Evolutionary conservation across 2,797 vertebrate species (phyloP), one percentile per base, ranked within the genome.

Genomic region (Myiotriccus ornatus): DNA sequence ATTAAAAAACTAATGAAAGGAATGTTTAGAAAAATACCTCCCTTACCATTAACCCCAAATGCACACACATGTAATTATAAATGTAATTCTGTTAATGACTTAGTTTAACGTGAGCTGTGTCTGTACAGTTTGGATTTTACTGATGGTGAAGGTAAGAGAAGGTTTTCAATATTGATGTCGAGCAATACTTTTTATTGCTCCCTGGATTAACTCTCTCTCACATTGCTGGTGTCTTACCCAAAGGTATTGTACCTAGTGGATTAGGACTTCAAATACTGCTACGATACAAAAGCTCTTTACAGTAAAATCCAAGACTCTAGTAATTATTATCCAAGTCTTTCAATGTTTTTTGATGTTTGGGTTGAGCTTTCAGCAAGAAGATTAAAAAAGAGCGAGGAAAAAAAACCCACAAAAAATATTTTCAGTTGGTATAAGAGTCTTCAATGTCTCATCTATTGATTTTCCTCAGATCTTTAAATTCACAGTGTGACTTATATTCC

Each of bases 401-500:
- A 86, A 87, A 91, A 75, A 7, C 4, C 2, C 1, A 2, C 0
- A 78, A 91, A 96, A 96, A 89, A 82, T 80, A 93, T 88, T 80
- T 96, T 97, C 64, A 89, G 88, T 90, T 81, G 78, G 77, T 96
- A 49, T 93, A 83, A 94, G 92, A 78, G 62, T 88, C 78, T 95
- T 96, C 95, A 95, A 82, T 92, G 87, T 95, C 81, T 97, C 94
- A 94, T 96, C 82, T 94, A 97, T 96, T 93, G 97, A 96, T 97
- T 97, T 97, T 96, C 94, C 89, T 96, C 95, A 95, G 93, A 97
- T 95, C 93, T 95, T 96, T 96, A 96, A 97, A 98, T 96, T 95
- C 95, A 95, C 97, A 94, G 92, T 96, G 83, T 97, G 97, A 97
- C 95, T 97, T 98, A 97, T 96, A 97, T 95, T 96, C 94, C 95